Evolutionary conservation across 2,888 invertebrate species (phyloP).

Genomic region (Abscondita cerata): DNA sequence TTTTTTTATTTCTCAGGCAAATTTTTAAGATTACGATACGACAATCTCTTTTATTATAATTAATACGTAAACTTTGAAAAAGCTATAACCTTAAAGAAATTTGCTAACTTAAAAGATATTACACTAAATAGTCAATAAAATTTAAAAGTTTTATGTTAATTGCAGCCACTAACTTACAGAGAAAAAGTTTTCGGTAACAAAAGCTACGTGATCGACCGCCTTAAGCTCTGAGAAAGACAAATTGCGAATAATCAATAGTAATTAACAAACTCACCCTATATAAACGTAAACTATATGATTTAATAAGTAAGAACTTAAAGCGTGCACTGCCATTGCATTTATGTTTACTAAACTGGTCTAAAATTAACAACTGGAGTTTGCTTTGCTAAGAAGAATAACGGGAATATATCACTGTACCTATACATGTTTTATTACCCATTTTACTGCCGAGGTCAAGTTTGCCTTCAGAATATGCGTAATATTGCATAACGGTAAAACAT

Average conservation of each 20-base stretch:
- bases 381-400: constrained; percentile 49
- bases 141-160: constrained; percentile 4
- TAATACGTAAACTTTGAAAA: constrained; percentile 3
- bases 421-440: constrained; percentile 55
- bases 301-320: not conserved
- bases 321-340: not conserved
- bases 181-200: constrained; percentile 6
- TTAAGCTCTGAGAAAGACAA: no score
- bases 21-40: no score
- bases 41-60: not conserved
- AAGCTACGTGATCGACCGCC: no score
- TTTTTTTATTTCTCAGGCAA: no score
- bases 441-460: constrained; percentile 54
- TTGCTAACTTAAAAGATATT: constrained; percentile 3
- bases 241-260: no score
- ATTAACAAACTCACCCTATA: no score
- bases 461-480: constrained; percentile 56
- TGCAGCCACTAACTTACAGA: not conserved
- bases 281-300: no score
- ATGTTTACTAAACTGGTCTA: constrained; percentile 34
- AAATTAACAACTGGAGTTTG: constrained; percentile 24
- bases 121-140: constrained; percentile 7
- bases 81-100: not conserved
- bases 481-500: constrained; percentile 51
- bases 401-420: constrained; percentile 46